These are phyloP conservation scores for Cyclophora punctaria DNA, from an alignment of 2,888 invertebrate genomes.

Conservation along the genomic window DNA sequence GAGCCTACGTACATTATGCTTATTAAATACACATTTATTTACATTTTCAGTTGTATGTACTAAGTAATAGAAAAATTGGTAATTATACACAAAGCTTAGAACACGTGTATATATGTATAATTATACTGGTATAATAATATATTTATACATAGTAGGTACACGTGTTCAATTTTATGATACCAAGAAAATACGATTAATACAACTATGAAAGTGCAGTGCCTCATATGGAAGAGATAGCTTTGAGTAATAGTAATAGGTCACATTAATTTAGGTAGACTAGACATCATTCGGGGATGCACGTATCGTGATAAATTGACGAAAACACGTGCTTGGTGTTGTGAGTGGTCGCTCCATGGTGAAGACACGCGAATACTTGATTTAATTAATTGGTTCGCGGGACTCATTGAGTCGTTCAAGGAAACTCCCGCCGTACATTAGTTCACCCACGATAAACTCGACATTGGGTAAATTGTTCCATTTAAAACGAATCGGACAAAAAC, in stretches of 20 bases:
- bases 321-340: slow-evolving; percentile 28
- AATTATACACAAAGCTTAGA: no score
- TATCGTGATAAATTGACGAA: slow-evolving; percentile 6
- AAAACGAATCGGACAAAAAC: slow-evolving; percentile 1
- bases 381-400: slow-evolving; percentile 49
- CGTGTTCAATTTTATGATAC: no score
- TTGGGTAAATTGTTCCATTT: slow-evolving; percentile 15
- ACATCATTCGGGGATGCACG: slow-evolving; percentile 3
- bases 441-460: slow-evolving; percentile 40
- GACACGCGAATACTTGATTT: slow-evolving; percentile 44
- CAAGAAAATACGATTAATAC: no score
- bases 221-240: not conserved
- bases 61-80: no score
- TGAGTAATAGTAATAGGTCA: not conserved
- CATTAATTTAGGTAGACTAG: slow-evolving; percentile 11
- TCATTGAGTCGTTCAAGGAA: slow-evolving; percentile 30
- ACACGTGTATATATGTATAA: no score
- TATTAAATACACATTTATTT: no score
- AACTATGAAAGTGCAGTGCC: no score
- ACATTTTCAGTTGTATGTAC: no score
- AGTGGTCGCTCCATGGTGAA: slow-evolving; percentile 29
- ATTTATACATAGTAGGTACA: no score
- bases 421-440: slow-evolving; percentile 26
- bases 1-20: slow-evolving; percentile 3
- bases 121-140: no score